phyloP scores from a whole-genome alignment of 1,140 invertebrate species.

The Philopotamus ludificatus region DNA sequence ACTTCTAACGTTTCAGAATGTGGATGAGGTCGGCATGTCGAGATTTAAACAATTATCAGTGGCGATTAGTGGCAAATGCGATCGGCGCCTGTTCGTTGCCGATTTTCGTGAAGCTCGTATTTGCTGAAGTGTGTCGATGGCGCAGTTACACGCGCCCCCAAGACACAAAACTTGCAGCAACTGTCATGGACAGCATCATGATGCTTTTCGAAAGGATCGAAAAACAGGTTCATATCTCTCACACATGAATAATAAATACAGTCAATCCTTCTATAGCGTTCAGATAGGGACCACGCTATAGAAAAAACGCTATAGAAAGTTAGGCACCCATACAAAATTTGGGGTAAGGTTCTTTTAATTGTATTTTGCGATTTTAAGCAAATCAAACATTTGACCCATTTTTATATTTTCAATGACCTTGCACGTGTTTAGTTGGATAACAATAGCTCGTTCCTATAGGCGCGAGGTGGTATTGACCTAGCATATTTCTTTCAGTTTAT shows the following conservation, averaged over 20 bases:
- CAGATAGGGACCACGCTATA: too few species aligned
- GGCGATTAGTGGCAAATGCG: conserved; percentile 90
- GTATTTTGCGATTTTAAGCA: too few species aligned
- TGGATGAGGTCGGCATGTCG: conserved; percentile 92
- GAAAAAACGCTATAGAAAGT: too few species aligned
- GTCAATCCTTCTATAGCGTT: too few species aligned
- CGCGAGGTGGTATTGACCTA: too few species aligned
- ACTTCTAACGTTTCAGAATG: conserved; percentile 59
- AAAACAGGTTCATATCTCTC: conserved; percentile 65
- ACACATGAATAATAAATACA: background rate
- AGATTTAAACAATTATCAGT: conserved; percentile 90
- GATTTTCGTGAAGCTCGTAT: conserved; percentile 96
- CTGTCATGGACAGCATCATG: conserved; percentile 97
- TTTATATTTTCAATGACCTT: too few species aligned
- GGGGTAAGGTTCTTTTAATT: too few species aligned
- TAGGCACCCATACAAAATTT: too few species aligned
- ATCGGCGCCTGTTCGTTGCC: conserved; percentile 92
- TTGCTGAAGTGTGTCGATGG: conserved; percentile 95
- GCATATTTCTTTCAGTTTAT: too few species aligned
- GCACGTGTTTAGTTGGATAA: too few species aligned
- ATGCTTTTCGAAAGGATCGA: conserved; percentile 94
- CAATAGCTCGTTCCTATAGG: too few species aligned
- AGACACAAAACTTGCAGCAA: conserved; percentile 88
- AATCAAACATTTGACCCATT: too few species aligned
- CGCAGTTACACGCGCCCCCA: conserved; percentile 92